Evolutionary conservation across 2,113 vertebrate genomes (phyloP).

Genomic region (Oncorhynchus mykiss): DNA sequence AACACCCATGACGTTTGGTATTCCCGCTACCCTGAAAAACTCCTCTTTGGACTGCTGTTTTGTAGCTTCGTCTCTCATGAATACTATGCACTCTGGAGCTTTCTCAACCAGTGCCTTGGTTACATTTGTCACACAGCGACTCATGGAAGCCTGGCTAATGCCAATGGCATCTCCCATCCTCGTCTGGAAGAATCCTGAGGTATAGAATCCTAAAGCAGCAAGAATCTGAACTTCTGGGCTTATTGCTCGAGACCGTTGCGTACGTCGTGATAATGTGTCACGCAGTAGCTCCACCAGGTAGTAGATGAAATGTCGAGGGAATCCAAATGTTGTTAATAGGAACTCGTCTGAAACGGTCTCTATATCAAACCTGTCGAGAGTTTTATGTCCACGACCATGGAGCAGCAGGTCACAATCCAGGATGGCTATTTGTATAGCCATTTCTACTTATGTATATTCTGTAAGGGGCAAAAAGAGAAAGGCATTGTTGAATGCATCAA

Average conservation of each 20-base stretch:
- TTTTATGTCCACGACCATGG: constrained; percentile 90
- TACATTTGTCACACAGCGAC: constrained; percentile 93
- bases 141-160: constrained; percentile 98
- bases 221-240: constrained; percentile 95
- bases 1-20: constrained; percentile 88
- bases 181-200: constrained; percentile 94
- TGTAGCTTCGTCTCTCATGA: constrained; percentile 76
- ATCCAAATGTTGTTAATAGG: constrained; percentile 87
- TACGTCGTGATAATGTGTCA: constrained; percentile 83
- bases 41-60: constrained; percentile 83
- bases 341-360: constrained; percentile 87
- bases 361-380: constrained; percentile 90
- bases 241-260: constrained; percentile 92
- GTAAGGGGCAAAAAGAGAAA: neutral
- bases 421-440: constrained; percentile 89
- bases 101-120: constrained; percentile 91
- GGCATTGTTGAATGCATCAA: neutral
- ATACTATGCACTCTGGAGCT: constrained; percentile 83
- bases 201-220: constrained; percentile 95
- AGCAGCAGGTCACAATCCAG: constrained; percentile 94
- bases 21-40: constrained; percentile 87
- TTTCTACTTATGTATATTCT: constrained; percentile 45
- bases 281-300: constrained; percentile 89
- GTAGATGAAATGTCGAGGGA: constrained; percentile 90
- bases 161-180: constrained; percentile 95